A percentile compares a stretch with the other conserved stretches of the same genome.
Conservation (phyloP, 2,888 invertebrate genomes). For the Zygaena filipendulae region DNA sequence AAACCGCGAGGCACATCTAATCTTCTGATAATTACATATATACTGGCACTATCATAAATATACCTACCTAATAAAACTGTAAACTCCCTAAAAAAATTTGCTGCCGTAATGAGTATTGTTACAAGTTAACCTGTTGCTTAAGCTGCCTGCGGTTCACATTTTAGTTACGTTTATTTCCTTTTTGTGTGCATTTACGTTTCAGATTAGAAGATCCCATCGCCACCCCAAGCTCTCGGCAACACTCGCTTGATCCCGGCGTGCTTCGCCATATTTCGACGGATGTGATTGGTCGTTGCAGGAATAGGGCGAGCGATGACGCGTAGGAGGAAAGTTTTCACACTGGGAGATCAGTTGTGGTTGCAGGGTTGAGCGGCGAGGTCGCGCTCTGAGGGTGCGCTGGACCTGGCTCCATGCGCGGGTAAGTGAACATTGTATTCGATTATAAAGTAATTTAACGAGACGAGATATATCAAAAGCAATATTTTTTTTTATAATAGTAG, state of each 20-base stretch:
- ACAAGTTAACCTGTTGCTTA: too few species aligned
- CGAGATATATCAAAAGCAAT: too few species aligned
- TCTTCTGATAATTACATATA: too few species aligned
- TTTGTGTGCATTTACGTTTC: constrained; percentile 65
- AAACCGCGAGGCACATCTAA: too few species aligned
- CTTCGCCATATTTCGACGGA: constrained; percentile 27
- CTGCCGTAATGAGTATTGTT: too few species aligned
- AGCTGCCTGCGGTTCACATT: too few species aligned
- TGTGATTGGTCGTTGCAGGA: constrained; percentile 40
- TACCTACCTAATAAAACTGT: too few species aligned
- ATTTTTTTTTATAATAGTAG: too few species aligned
- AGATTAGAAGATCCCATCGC: constrained; percentile 66
- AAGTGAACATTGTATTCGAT: constrained; percentile 61
- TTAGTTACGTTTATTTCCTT: constrained; percentile 53
- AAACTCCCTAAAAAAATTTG: too few species aligned
- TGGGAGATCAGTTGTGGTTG: constrained; percentile 58
- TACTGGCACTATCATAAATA: too few species aligned
- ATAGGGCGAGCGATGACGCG: constrained; percentile 61
- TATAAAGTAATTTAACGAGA: constrained; percentile 62
- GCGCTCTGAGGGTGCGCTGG: constrained; percentile 31
- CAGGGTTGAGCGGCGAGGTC: constrained; percentile 47
- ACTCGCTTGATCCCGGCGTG: constrained; percentile 39
- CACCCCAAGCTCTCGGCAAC: constrained; percentile 44
- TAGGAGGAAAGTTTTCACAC: constrained; percentile 61
- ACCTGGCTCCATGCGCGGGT: constrained; percentile 45